Conservation (phyloP, 2,797 vertebrate species). For the Odontamblyopus rebecca region DNA sequence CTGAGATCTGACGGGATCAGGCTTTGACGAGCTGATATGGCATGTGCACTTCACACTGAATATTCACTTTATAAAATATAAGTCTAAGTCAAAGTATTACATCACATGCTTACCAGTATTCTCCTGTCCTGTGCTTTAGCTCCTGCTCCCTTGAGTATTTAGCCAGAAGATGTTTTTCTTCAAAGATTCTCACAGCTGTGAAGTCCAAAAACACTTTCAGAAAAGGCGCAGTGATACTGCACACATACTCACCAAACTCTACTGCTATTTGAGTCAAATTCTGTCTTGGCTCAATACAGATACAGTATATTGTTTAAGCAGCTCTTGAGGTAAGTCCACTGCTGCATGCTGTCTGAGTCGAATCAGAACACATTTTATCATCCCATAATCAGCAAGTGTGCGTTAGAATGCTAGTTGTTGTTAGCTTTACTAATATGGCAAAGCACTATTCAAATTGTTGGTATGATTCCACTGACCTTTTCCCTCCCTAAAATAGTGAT, state of each 20-base stretch:
- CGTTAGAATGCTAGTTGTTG: too few species aligned
- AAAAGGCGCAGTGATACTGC: neutral
- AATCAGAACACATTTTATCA: too few species aligned
- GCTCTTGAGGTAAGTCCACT: too few species aligned
- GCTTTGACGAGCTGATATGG: too few species aligned
- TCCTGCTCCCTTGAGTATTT: neutral
- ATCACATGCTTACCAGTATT: neutral
- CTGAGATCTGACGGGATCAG: too few species aligned
- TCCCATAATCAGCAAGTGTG: too few species aligned
- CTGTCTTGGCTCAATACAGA: too few species aligned
- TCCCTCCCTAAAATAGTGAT: conserved; percentile 55
- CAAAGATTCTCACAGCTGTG: neutral
- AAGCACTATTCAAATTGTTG: neutral
- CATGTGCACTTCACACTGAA: neutral
- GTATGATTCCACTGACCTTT: conserved; percentile 43
- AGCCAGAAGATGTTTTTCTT: neutral
- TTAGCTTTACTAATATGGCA: too few species aligned
- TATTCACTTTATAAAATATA: neutral
- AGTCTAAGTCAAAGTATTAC: neutral
- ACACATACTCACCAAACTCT: neutral
- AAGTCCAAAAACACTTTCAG: neutral
- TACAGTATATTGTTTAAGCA: too few species aligned
- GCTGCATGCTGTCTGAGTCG: too few species aligned
- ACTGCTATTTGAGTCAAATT: neutral
- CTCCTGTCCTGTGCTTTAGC: neutral